A percentile compares a stretch with the other conserved stretches of the same genome.
Evolutionary conservation across 2,113 vertebrate species (phyloP).

Genomic region (Platanista minor): DNA sequence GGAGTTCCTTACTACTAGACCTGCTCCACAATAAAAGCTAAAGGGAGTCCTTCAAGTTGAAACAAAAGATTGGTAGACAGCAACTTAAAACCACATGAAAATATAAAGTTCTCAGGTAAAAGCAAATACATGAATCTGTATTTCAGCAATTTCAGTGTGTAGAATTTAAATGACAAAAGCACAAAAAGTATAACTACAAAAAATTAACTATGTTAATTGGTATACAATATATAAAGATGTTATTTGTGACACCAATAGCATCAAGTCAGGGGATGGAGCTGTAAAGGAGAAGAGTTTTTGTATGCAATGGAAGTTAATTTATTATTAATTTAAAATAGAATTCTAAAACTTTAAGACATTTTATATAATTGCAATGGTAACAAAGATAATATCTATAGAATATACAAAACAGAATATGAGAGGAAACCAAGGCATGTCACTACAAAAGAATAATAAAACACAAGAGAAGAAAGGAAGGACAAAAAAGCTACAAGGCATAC

Average conservation of each 20-base stretch:
- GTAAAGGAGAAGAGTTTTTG: not conserved
- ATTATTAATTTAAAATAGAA: not conserved
- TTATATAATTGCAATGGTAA: not conserved
- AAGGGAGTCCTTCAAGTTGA: not conserved
- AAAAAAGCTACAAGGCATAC: not conserved
- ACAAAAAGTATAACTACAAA: not conserved
- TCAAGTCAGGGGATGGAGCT: not conserved
- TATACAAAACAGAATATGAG: no score
- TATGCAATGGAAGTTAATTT: not conserved
- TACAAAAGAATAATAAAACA: no score
- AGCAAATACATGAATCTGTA: not conserved
- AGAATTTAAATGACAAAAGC: not conserved
- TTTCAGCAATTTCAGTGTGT: not conserved
- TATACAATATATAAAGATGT: not conserved
- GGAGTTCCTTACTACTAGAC: not conserved
- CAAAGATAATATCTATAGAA: no score
- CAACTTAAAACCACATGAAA: not conserved
- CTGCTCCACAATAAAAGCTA: not conserved
- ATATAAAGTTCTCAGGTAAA: not conserved
- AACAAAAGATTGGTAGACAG: not conserved
- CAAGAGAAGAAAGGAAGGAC: not conserved
- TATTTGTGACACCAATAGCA: not conserved
- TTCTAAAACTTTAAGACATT: not conserved
- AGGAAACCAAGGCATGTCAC: no score
- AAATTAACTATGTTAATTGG: not conserved